Conservation (phyloP, 2,797 vertebrate species). For the Gadopsis bispinosus region DNA sequence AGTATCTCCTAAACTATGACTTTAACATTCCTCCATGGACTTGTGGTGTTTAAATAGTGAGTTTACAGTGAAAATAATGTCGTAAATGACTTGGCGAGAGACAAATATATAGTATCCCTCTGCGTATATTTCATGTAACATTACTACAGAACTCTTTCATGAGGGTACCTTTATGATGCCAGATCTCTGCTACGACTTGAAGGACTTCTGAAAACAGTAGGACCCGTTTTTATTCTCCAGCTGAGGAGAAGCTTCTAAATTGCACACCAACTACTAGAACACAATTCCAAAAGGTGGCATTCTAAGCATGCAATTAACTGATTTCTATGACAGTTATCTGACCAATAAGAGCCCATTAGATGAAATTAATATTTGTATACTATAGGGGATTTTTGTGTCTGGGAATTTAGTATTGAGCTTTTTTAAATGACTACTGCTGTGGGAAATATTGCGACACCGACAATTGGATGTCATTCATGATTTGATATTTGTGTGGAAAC, state of each 20-base stretch:
- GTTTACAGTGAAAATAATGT: not conserved
- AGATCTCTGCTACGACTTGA: not conserved
- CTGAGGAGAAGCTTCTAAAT: not conserved
- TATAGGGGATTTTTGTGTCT: slow-evolving; percentile 18
- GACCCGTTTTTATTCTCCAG: not conserved
- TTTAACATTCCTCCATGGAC: slow-evolving; percentile 1
- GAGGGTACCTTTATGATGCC: not conserved
- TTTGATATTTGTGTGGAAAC: slow-evolving; percentile 26
- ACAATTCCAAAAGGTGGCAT: not conserved
- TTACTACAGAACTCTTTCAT: not conserved
- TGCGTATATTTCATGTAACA: not conserved
- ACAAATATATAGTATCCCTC: not conserved
- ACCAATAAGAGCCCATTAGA: slow-evolving; percentile 19
- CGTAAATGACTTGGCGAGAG: not conserved
- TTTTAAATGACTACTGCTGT: slow-evolving; percentile 9
- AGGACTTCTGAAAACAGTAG: not conserved
- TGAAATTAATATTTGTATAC: slow-evolving; percentile 7
- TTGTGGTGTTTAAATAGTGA: not conserved
- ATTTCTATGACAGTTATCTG: slow-evolving; percentile 12
- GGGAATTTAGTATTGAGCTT: slow-evolving; percentile 8
- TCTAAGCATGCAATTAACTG: slow-evolving; percentile 5
- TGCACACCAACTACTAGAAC: not conserved
- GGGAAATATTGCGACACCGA: slow-evolving; percentile 35
- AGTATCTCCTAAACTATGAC: slow-evolving; percentile 1
- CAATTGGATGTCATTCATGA: slow-evolving; percentile 36